phyloP scores from a whole-genome alignment of 1,140 invertebrate genomes.

The Penaeus indicus region DNA sequence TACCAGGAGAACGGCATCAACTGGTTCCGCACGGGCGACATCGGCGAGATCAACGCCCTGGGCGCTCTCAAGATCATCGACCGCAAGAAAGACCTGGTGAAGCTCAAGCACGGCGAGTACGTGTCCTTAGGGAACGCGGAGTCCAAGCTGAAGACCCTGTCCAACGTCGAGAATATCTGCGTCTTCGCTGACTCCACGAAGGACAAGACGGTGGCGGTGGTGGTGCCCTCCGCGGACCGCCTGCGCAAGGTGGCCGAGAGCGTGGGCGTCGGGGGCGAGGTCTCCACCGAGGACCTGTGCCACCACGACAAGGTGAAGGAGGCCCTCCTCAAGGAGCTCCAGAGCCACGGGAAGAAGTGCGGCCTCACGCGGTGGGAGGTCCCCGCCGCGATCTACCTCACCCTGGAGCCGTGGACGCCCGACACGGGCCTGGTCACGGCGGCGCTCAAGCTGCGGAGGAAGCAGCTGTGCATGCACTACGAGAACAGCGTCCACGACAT shows the following conservation, averaged over 20 bases:
- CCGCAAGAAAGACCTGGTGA: slow-evolving; percentile 98
- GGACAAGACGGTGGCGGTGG: slow-evolving; percentile 88
- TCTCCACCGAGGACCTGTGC: slow-evolving; percentile 83
- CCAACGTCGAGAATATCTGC: slow-evolving; percentile 95
- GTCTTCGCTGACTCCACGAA: slow-evolving; percentile 91
- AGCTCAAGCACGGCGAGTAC: slow-evolving; percentile 97
- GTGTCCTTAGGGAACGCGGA: slow-evolving; percentile 92
- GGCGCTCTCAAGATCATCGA: slow-evolving; percentile 73
- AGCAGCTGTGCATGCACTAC: slow-evolving; percentile 73
- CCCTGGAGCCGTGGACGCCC: slow-evolving; percentile 72
- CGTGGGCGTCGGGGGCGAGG: slow-evolving; percentile 67
- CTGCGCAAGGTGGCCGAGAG: slow-evolving; percentile 50
- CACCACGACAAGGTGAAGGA: slow-evolving; percentile 79
- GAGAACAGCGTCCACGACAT: slow-evolving; percentile 70
- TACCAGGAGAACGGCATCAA: slow-evolving; percentile 82
- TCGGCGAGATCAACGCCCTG: slow-evolving; percentile 93
- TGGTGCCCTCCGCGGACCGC: slow-evolving; percentile 77
- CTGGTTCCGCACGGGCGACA: slow-evolving; percentile 97
- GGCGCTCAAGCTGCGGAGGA: slow-evolving; percentile 74
- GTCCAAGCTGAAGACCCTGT: slow-evolving; percentile 91
- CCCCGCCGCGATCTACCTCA: slow-evolving; percentile 71
- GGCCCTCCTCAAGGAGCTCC: slow-evolving; percentile 82
- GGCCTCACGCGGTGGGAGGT: slow-evolving; percentile 72
- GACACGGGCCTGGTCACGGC: slow-evolving; percentile 74
- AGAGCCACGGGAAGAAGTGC: slow-evolving; percentile 87